Evolutionary conservation across 2,888 invertebrate genomes (phyloP).

Genomic region (Tenthredo notha): DNA sequence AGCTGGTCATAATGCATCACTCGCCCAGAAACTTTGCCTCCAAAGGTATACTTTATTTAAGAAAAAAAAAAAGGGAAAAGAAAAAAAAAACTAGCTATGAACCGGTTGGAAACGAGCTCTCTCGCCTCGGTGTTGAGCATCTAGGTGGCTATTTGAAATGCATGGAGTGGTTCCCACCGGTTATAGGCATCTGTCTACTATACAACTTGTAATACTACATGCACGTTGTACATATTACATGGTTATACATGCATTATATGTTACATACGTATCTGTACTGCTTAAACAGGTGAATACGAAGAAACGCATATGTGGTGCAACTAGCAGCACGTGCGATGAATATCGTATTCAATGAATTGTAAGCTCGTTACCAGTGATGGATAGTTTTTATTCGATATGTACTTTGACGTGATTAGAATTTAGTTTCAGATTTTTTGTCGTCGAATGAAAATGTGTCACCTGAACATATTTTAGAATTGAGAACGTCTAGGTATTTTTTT

Average conservation of each 20-base stretch:
- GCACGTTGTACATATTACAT: conserved; percentile 8
- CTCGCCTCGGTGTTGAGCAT: not conserved
- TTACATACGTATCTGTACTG: not conserved
- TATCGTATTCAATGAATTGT: not conserved
- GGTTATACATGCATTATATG: not conserved
- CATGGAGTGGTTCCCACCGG: conserved; percentile 34
- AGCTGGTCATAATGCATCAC: not conserved
- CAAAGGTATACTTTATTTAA: not conserved
- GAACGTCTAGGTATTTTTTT: not conserved
- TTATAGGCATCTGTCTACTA: conserved; percentile 44
- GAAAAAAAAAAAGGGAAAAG: too few relatives aligned
- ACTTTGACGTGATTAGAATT: not conserved
- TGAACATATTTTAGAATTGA: not conserved
- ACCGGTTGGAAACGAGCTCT: not conserved
- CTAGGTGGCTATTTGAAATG: conserved; percentile 40
- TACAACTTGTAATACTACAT: conserved; percentile 36
- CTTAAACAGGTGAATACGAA: not conserved
- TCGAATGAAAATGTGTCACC: not conserved
- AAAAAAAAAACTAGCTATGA: not conserved
- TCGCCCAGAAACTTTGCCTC: not conserved
- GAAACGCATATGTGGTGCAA: not conserved
- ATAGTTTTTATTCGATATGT: not conserved
- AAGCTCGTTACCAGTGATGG: not conserved
- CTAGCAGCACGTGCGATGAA: not conserved
- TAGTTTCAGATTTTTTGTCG: not conserved